Evolutionary conservation across 2,113 vertebrate species (phyloP).

Genomic region (Propithecus coquereli): DNA sequence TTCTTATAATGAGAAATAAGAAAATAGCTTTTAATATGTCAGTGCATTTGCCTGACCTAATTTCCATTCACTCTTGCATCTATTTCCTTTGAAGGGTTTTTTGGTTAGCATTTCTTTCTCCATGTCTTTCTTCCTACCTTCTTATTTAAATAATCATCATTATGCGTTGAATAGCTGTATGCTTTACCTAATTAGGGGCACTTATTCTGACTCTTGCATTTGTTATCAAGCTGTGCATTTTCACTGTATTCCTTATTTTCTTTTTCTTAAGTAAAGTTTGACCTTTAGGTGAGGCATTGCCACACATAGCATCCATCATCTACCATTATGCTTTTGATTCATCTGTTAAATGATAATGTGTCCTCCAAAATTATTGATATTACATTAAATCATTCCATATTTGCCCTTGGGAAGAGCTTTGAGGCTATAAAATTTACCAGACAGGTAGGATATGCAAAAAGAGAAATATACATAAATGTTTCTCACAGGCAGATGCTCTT

Average conservation of each 20-base stretch:
- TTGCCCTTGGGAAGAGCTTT: constrained; percentile 19
- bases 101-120: constrained; percentile 8
- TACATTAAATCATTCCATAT: constrained; percentile 27
- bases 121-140: neutral
- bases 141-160: neutral
- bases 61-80: neutral
- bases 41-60: neutral
- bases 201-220: neutral
- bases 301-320: neutral
- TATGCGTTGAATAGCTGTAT: neutral
- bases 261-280: neutral
- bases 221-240: neutral
- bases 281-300: constrained; percentile 25
- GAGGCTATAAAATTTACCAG: neutral
- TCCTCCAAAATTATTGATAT: constrained; percentile 36
- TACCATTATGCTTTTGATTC: neutral
- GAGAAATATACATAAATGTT: neutral
- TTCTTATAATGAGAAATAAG: neutral
- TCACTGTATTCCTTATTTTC: neutral
- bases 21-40: constrained; percentile 11
- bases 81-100: neutral
- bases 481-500: neutral
- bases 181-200: neutral
- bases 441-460: neutral
- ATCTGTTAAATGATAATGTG: constrained; percentile 17